Evolutionary conservation across 1,140 invertebrate species (phyloP).

Genomic region (Heliconius melpomene): DNA sequence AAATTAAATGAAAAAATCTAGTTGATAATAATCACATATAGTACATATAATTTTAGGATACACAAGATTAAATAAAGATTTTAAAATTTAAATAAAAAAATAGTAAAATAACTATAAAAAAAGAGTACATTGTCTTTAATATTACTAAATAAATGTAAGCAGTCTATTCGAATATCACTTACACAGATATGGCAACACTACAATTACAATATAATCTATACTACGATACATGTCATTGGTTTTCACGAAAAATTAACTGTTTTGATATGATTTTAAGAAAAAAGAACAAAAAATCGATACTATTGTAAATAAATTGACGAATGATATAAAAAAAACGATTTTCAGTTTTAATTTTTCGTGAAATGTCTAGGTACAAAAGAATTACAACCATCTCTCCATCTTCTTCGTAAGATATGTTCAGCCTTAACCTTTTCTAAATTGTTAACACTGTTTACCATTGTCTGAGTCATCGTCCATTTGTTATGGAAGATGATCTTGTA

Average conservation of each 20-base stretch:
- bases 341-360: conserved; percentile 14
- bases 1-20: neutral
- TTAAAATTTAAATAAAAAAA: neutral
- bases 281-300: neutral
- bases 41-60: neutral
- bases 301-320: neutral
- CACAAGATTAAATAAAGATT: neutral
- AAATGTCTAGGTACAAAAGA: conserved; percentile 8
- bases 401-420: conserved; percentile 22
- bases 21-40: neutral
- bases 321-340: conserved; percentile 1
- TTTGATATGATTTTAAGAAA: neutral
- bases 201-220: conserved; percentile 10
- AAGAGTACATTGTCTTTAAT: conserved; percentile 52
- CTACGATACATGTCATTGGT: conserved; percentile 1
- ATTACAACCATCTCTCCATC: conserved; percentile 17
- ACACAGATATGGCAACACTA: conserved; percentile 30
- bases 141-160: conserved; percentile 47
- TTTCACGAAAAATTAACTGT: conserved; percentile 23
- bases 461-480: neutral
- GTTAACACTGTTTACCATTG: neutral
- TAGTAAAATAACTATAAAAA: conserved; percentile 15
- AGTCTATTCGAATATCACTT: conserved; percentile 58
- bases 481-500: too few species aligned
- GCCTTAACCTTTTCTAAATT: conserved; percentile 18